phyloP scores from a whole-genome alignment of 2,888 invertebrate species.

The Muschampia plurimacula region DNA sequence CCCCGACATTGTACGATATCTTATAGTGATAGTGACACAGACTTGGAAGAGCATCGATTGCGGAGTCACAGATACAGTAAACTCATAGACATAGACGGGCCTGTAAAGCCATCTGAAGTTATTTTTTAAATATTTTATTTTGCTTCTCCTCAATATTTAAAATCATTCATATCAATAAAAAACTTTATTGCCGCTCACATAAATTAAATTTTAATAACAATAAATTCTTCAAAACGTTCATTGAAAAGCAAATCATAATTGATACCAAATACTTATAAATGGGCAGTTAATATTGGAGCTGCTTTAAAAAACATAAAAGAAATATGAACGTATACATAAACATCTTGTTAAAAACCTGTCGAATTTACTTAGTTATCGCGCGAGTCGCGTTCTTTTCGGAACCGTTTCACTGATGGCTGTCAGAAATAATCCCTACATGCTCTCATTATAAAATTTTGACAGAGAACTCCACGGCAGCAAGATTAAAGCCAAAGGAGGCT shows the following conservation, averaged over 20 bases:
- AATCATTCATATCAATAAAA: no score
- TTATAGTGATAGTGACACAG: no score
- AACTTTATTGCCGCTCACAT: no score
- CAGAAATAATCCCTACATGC: constrained; percentile 62
- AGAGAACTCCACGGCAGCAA: constrained; percentile 40
- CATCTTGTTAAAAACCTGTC: constrained; percentile 37
- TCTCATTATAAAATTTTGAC: constrained; percentile 55
- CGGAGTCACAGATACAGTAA: no score
- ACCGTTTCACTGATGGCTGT: constrained; percentile 56
- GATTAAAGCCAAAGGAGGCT: constrained; percentile 44
- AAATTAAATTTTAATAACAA: not conserved
- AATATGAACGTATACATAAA: not conserved
- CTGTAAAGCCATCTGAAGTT: no score
- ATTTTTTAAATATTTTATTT: no score
- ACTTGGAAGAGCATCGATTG: no score
- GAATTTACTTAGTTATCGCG: constrained; percentile 40
- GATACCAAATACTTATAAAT: constrained; percentile 4
- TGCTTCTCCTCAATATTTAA: no score
- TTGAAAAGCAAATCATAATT: not conserved
- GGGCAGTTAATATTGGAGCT: not conserved
- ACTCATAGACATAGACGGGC: no score
- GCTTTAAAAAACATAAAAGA: not conserved
- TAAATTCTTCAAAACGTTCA: not conserved
- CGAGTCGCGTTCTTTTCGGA: constrained; percentile 45
- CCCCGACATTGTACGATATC: no score